Evolutionary conservation across 2,113 vertebrate genomes (phyloP), one percentile per base, ranked within the genome.

Genomic region (Rhinoptilus africanus): DNA sequence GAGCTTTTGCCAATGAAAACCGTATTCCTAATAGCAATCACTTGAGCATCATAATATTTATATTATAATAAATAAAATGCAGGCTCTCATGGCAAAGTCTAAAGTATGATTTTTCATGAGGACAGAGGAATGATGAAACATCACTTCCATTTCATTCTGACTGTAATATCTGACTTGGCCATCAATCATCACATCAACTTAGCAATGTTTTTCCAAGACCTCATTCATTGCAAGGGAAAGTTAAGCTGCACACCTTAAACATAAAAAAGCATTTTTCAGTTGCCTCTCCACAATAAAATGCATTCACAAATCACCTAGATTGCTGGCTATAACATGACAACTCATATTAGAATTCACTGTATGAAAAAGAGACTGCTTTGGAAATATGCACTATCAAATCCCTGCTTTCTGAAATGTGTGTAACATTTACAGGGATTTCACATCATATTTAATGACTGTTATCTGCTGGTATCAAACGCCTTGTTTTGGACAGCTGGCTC

Each of bases 61-160:
- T 57, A 24, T 16, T 56, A 8, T 5, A 81, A 54, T 30, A 64
- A 75, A 59, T 47, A 2, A 50, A 85, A 60, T 35, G 2, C 7
- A 54, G 78, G 15, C 4, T 72, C 8, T 81, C 0, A 0, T 6
- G 2, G 9, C 2, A 68, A 79, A 72, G 28, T 50, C 13, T 54
- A 12, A 81, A 47, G 8, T 41, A 64, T n/a, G 22, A 0, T 64
- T 79, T 88, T 90, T 85, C 15, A 16, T 68, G 39, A 79, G 11
- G 30, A 47, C 3, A 85, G 37, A 75, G 4, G 14, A 82, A 78
- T 37, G 22, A 68, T 79, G 66, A 92, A 94, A 82, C 28, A 43
- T 92, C 39, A 19, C 45, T 79, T 73, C 35, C 39, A 1, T 68
- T 90, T 83, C 6, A 18, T 64, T 88, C 37, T 79, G 37, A 39